phyloP scores from a whole-genome alignment of 2,888 invertebrate species.

The Cosmia pyralina region DNA sequence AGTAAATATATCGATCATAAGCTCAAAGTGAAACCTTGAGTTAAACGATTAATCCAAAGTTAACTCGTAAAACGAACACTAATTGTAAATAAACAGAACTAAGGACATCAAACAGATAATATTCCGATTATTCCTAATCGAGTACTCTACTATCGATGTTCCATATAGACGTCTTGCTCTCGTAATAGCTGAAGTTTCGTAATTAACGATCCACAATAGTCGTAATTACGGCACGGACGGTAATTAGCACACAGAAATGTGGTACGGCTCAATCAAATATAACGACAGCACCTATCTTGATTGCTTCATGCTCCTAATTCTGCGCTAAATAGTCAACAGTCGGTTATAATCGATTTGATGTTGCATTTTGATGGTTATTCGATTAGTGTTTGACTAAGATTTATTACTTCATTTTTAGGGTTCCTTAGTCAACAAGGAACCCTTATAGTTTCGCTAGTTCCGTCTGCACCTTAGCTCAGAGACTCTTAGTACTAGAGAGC shows the following conservation, averaged over 20 bases:
- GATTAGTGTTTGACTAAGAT: neutral
- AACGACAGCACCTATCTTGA: slow-evolving; percentile 59
- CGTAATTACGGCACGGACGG: slow-evolving; percentile 50
- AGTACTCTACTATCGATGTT: slow-evolving; percentile 37
- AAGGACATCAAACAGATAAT: slow-evolving; percentile 45
- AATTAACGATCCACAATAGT: slow-evolving; percentile 56
- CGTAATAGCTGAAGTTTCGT: slow-evolving; percentile 52
- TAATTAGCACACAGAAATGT: slow-evolving; percentile 66
- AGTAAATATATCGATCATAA: slow-evolving; percentile 17
- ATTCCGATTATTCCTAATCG: slow-evolving; percentile 58
- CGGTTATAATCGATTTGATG: slow-evolving; percentile 27
- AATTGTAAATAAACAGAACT: slow-evolving; percentile 48
- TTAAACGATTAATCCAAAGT: slow-evolving; percentile 35
- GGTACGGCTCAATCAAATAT: slow-evolving; percentile 62
- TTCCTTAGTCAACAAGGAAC: too few relatives aligned
- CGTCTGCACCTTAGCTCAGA: too few relatives aligned
- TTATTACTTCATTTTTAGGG: neutral
- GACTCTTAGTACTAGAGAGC: too few relatives aligned
- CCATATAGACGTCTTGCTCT: slow-evolving; percentile 37
- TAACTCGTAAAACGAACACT: slow-evolving; percentile 45
- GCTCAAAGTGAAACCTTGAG: slow-evolving; percentile 29
- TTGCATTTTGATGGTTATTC: slow-evolving; percentile 27
- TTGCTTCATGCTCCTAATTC: slow-evolving; percentile 47
- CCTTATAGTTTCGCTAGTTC: too few relatives aligned
- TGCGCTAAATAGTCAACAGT: slow-evolving; percentile 29